These are phyloP conservation scores for Fragum whitleyi DNA, from an alignment of 2,888 invertebrate genomes.

Conservation along the genomic window DNA sequence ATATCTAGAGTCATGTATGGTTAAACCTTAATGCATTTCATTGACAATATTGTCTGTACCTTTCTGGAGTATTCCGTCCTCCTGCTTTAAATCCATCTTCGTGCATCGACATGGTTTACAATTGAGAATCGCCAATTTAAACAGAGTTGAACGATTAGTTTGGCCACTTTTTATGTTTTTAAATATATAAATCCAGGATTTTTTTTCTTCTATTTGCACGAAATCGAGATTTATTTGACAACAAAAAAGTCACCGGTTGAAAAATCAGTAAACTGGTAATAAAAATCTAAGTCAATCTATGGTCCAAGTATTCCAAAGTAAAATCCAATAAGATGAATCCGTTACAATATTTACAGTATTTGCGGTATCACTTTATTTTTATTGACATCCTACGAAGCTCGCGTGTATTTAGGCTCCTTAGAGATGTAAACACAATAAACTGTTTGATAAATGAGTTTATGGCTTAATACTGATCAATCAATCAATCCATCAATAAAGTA, in stretches of 20 bases:
- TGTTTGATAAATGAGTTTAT: background rate
- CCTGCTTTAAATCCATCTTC: background rate
- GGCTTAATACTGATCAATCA: background rate
- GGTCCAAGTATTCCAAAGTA: background rate
- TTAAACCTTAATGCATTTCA: background rate
- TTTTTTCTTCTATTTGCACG: too few relatives aligned
- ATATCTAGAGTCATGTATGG: too few relatives aligned
- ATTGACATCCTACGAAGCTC: background rate
- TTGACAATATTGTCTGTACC: background rate
- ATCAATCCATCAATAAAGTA: background rate
- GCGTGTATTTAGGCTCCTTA: background rate
- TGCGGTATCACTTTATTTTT: background rate
- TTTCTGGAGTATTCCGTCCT: background rate
- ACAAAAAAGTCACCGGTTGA: too few relatives aligned
- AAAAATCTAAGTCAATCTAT: background rate
- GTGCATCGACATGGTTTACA: background rate
- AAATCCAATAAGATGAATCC: background rate
- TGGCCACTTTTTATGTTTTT: too few relatives aligned
- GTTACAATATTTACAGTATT: background rate
- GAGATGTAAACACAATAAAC: background rate
- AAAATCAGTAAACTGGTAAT: too few relatives aligned
- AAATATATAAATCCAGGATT: too few relatives aligned
- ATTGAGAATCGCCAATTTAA: too few relatives aligned
- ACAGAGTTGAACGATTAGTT: too few relatives aligned
- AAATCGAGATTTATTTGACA: too few relatives aligned